Base-by-base conservation (phyloP, 64 coral and sea anemone genomes). In the Actinia equina region DNA sequence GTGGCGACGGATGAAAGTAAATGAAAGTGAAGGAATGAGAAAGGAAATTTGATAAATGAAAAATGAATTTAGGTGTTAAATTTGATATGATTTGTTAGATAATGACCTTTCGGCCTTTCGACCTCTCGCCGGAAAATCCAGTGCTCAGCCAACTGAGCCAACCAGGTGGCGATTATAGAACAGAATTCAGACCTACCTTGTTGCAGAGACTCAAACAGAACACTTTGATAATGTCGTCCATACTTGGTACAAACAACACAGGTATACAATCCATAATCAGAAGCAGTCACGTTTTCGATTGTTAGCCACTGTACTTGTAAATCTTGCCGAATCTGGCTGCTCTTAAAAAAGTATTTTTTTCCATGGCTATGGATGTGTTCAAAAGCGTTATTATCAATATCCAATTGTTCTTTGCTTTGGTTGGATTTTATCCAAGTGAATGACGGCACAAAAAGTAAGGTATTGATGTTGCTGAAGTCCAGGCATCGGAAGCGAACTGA, bases 351-450 rank as follows among this genome's bases (percentile, higher is more conserved):
- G 77, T 87, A 92, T 45, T 87, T 92, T n/a, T 87, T 67, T 30
- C 45, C 79, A 18, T 92, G 53, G 53, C 62, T 19, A 15, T 56
- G 6, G 18, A 92, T 60, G 43, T 67, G n/a, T 6, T 64, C 56
- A 58, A 92, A 92, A 15, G 63, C 59, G 18, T 84, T 84, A 77
- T 83, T 15, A 60, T 92, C 90, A 56, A 92, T 53, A 55, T 92
- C 90, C 8, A 83, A 59, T 30, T 79, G 44, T 15, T 16, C 70
- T 61, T 46, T 43, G 37, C 56, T 49, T 2, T 67, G 53, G 37
- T 25, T 77, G 69, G 82, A 91, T 91, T 86, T 91, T 23, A 91
- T 86, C 89, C 89, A 91, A 44, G 62, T 76, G 61, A 91, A 81
- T 22, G 71, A 54, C 17, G 54, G 71, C 37, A 23, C 42, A 30